phyloP scores from a whole-genome alignment of 1,140 invertebrate genomes.

The Hyposmocoma kahamanoa region DNA sequence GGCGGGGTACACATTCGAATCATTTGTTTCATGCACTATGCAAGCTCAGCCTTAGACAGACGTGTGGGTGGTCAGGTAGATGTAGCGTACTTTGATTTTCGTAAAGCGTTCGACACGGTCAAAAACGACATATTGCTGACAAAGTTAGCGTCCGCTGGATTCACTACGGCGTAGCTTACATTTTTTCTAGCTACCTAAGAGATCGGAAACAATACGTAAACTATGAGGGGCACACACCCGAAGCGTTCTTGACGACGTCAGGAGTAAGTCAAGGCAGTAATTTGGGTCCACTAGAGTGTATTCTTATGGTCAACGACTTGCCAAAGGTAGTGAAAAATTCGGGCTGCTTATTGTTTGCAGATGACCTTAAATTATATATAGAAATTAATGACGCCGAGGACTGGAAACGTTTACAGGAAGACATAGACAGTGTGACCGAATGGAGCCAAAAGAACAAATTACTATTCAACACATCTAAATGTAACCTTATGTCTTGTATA shows the following conservation, averaged over 20 bases:
- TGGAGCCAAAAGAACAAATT: slow-evolving; percentile 4
- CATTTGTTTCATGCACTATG: too few species aligned
- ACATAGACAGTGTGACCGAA: not conserved
- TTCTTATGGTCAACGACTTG: not conserved
- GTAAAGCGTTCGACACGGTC: too few species aligned
- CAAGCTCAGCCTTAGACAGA: too few species aligned
- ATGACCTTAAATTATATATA: slow-evolving; percentile 1
- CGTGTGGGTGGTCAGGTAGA: too few species aligned
- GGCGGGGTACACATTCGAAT: too few species aligned
- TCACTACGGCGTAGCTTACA: too few species aligned
- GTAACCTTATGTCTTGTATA: not conserved
- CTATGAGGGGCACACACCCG: not conserved
- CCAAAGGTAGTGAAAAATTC: too few species aligned
- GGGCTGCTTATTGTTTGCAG: too few species aligned
- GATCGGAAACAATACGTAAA: not conserved
- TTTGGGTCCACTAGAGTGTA: not conserved
- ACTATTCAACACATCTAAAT: not conserved
- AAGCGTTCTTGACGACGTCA: too few species aligned
- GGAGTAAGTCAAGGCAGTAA: not conserved
- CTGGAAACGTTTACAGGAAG: not conserved
- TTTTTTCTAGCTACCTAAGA: not conserved
- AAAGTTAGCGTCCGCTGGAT: too few species aligned
- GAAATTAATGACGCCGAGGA: not conserved
- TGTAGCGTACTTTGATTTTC: too few species aligned
- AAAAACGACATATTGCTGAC: too few species aligned